Evolutionary conservation across 2,113 vertebrate genomes (phyloP).

Genomic region (Lamprotornis superbus): DNA sequence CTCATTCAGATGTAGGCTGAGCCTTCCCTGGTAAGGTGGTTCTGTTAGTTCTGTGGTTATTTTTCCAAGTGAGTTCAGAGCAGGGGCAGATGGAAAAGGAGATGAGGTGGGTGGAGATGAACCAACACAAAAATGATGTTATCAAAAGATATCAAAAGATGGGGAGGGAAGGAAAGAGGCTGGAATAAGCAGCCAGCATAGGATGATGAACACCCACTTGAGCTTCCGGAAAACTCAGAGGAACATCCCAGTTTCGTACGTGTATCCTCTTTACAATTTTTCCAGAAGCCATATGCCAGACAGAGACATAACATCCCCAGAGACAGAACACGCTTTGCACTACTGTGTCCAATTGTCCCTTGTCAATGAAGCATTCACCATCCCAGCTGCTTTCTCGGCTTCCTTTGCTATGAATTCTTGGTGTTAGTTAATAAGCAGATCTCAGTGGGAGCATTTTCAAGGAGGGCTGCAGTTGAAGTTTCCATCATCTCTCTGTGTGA

Average conservation of each 20-base stretch:
- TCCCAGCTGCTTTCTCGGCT: not conserved
- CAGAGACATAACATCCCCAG: not conserved
- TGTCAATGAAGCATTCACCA: not conserved
- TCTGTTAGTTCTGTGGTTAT: not conserved
- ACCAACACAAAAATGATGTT: not conserved
- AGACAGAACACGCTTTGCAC: not conserved
- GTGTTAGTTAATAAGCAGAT: not conserved
- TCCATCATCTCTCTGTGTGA: not conserved
- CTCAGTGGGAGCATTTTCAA: conserved; percentile 22
- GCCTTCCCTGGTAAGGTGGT: not conserved
- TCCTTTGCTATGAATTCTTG: not conserved
- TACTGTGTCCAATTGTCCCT: not conserved
- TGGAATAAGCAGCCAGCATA: not conserved
- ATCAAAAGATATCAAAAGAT: not conserved
- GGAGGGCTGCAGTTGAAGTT: not conserved
- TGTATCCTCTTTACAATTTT: not conserved
- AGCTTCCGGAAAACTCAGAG: not conserved
- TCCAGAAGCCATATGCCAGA: not conserved
- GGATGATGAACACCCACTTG: not conserved
- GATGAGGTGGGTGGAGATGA: not conserved
- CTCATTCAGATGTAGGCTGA: not conserved
- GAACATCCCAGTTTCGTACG: not conserved
- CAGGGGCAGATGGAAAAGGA: not conserved
- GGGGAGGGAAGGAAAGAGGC: not conserved
- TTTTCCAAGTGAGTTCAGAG: not conserved